These are phyloP conservation scores for Palythoa heliodiscus DNA, from an alignment of 92 coral and sea anemone genomes.

Conservation along the genomic window DNA sequence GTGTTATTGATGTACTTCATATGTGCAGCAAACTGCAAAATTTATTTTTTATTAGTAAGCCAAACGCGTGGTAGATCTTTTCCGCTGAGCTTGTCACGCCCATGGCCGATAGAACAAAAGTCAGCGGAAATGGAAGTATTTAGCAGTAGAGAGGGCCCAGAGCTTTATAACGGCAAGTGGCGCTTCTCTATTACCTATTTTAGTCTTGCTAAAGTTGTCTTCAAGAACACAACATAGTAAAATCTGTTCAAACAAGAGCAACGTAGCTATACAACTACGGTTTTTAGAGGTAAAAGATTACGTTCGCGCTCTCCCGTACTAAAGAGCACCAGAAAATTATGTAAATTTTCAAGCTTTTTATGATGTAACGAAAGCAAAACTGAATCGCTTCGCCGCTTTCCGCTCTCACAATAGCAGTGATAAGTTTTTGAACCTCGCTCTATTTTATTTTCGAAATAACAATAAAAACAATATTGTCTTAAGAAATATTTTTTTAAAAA, in stretches of 20 bases:
- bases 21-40: not conserved
- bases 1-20: no score
- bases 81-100: conserved; percentile 11
- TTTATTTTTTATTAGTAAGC: not conserved
- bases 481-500: no score
- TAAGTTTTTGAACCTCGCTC: no score
- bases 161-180: not conserved
- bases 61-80: not conserved
- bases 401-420: no score
- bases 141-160: no score
- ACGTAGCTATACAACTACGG: not conserved
- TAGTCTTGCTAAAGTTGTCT: not conserved
- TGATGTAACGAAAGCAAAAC: no score
- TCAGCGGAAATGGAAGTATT: not conserved
- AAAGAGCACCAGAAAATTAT: no score
- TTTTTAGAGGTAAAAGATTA: not conserved
- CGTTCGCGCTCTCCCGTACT: no score
- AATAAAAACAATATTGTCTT: no score
- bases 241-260: not conserved
- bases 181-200: not conserved
- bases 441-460: no score
- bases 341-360: no score
- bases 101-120: not conserved
- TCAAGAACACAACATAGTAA: not conserved
- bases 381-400: no score